These are phyloP conservation scores for Oxyteleia sp. DNA, from an alignment of 2,888 invertebrate species.

Conservation along the genomic window DNA sequence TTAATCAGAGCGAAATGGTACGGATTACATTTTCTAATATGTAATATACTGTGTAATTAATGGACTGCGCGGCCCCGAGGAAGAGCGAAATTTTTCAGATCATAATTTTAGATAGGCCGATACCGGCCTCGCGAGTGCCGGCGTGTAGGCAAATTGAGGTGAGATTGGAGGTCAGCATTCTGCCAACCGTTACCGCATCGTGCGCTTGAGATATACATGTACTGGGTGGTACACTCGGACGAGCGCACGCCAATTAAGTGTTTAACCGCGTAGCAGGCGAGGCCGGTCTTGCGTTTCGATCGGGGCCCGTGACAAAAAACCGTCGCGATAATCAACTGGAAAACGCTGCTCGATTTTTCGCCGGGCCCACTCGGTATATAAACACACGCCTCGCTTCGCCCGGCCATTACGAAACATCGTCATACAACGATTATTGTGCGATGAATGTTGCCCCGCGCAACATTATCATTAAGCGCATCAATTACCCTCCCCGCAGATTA, in stretches of 20 bases:
- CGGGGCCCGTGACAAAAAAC: constrained; percentile 56
- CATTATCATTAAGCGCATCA: constrained; percentile 73
- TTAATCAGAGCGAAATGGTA: too few species aligned
- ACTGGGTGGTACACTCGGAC: constrained; percentile 79
- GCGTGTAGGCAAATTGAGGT: too few species aligned
- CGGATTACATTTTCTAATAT: too few species aligned
- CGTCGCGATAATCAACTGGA: constrained; percentile 68
- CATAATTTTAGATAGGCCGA: too few species aligned
- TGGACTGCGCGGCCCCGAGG: too few species aligned
- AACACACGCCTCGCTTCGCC: constrained; percentile 49
- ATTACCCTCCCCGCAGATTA: constrained; percentile 67
- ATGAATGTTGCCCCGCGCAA: constrained; percentile 59
- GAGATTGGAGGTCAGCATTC: constrained; percentile 86
- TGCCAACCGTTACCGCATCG: constrained; percentile 82
- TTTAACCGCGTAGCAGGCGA: constrained; percentile 64
- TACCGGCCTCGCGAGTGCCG: too few species aligned
- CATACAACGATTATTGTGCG: constrained; percentile 74
- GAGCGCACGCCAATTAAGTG: constrained; percentile 72
- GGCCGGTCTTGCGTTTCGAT: constrained; percentile 23
- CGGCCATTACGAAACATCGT: constrained; percentile 72
- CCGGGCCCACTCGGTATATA: constrained; percentile 59
- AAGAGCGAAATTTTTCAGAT: too few species aligned
- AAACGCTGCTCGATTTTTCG: constrained; percentile 68
- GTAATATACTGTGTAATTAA: too few species aligned
- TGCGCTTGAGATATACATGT: constrained; percentile 75